These are phyloP conservation scores for Spheniscus humboldti DNA, from an alignment of 2,797 vertebrate genomes.

Conservation along the genomic window DNA sequence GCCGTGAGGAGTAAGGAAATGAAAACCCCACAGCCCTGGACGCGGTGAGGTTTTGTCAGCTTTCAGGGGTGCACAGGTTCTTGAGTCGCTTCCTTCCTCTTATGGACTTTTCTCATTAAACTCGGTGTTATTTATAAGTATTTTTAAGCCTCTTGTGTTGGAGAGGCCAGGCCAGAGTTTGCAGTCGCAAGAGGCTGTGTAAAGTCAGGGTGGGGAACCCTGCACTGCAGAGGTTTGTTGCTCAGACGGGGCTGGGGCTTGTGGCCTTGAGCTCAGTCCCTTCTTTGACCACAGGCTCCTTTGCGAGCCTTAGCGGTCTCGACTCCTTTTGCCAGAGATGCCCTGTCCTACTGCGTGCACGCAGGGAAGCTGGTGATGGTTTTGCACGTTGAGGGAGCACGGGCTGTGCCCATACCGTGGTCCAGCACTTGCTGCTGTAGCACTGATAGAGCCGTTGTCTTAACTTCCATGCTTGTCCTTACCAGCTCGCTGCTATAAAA, in stretches of 20 bases:
- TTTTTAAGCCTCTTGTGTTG: not conserved
- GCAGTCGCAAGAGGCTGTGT: not conserved
- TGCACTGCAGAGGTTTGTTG: too few relatives aligned
- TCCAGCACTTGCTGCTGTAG: not conserved
- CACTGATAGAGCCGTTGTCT: not conserved
- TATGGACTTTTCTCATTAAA: fast-evolving
- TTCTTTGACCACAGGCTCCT: not conserved
- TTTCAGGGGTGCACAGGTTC: not conserved
- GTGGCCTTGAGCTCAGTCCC: not conserved
- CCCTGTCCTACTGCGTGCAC: not conserved
- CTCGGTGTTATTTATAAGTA: not conserved
- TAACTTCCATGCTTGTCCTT: not conserved
- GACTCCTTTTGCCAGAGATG: not conserved
- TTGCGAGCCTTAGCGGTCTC: not conserved
- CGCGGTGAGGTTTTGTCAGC: not conserved
- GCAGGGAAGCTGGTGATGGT: fast-evolving
- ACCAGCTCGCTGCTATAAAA: not conserved
- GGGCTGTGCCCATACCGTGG: not conserved
- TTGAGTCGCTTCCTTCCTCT: not conserved
- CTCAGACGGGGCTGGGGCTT: not conserved
- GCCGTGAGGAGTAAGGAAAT: not conserved
- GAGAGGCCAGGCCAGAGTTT: not conserved
- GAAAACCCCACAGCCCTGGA: not conserved
- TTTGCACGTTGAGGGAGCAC: not conserved
- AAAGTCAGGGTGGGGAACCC: not conserved